phyloP scores from a whole-genome alignment of 2,113 vertebrate species.

The Hippocampus mohnikei region DNA sequence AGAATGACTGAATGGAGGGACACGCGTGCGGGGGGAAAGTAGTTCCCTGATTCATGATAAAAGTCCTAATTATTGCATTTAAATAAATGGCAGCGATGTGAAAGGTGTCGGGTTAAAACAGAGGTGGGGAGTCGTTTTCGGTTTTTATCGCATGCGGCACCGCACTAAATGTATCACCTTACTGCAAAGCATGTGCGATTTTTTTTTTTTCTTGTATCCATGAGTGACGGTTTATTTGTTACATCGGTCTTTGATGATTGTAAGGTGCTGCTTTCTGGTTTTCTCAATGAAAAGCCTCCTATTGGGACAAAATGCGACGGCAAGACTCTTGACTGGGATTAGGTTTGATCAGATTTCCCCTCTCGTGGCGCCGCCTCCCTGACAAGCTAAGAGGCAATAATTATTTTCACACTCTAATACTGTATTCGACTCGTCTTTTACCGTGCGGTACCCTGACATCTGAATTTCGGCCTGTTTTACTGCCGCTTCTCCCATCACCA shows the following conservation, averaged over 20 bases:
- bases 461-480: no score
- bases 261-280: background rate
- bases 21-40: conserved; percentile 30
- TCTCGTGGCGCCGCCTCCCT: no score
- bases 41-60: conserved; percentile 16
- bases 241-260: background rate
- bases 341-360: no score
- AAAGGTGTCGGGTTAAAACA: background rate
- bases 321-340: no score
- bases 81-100: background rate
- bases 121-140: background rate
- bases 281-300: background rate
- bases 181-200: background rate
- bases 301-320: no score
- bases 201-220: background rate
- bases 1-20: conserved; percentile 51
- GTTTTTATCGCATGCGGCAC: background rate
- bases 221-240: background rate
- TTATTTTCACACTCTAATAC: no score
- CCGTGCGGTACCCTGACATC: no score
- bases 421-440: no score
- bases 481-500: no score
- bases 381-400: no score
- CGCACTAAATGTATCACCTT: background rate
- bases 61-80: conserved; percentile 1